phyloP scores from a whole-genome alignment of 2,797 vertebrate genomes.

The Cirrhinus mrigala region DNA sequence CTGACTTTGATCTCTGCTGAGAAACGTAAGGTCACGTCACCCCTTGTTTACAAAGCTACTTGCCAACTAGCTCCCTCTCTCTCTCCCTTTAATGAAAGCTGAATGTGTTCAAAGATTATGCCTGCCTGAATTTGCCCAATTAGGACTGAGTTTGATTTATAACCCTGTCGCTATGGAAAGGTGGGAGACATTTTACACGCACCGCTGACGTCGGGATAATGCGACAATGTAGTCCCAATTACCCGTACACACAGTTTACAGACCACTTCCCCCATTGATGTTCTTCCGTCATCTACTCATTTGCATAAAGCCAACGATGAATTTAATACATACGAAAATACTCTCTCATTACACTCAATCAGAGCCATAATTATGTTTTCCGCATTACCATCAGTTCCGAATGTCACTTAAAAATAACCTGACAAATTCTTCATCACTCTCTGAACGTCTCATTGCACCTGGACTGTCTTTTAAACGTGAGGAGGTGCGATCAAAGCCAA shows the following conservation, averaged over 20 bases:
- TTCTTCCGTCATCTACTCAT: constrained; percentile 25
- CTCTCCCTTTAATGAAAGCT: constrained; percentile 37
- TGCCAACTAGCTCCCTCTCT: constrained; percentile 3
- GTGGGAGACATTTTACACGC: constrained; percentile 30
- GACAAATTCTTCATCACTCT: neutral
- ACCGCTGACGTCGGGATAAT: constrained; percentile 37
- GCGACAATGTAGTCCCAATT: constrained; percentile 41
- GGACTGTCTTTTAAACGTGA: constrained; percentile 14
- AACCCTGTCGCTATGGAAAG: constrained; percentile 36
- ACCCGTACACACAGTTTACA: constrained; percentile 37
- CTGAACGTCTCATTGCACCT: constrained; percentile 38
- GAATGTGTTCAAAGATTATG: constrained; percentile 48
- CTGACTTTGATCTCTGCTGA: constrained; percentile 21
- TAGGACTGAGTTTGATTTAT: constrained; percentile 57
- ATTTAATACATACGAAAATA: constrained; percentile 21
- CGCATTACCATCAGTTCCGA: neutral
- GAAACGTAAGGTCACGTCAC: constrained; percentile 33
- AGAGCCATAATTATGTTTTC: constrained; percentile 20
- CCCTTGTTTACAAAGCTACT: constrained; percentile 32
- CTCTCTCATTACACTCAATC: constrained; percentile 18
- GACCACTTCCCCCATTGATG: constrained; percentile 14
- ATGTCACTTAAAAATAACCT: constrained; percentile 34
- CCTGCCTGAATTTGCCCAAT: constrained; percentile 52
- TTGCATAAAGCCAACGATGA: constrained; percentile 12
- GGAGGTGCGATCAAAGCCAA: constrained; percentile 23